Evolutionary conservation across 1,140 invertebrate species (phyloP).

Genomic region (Radopholus similis): DNA sequence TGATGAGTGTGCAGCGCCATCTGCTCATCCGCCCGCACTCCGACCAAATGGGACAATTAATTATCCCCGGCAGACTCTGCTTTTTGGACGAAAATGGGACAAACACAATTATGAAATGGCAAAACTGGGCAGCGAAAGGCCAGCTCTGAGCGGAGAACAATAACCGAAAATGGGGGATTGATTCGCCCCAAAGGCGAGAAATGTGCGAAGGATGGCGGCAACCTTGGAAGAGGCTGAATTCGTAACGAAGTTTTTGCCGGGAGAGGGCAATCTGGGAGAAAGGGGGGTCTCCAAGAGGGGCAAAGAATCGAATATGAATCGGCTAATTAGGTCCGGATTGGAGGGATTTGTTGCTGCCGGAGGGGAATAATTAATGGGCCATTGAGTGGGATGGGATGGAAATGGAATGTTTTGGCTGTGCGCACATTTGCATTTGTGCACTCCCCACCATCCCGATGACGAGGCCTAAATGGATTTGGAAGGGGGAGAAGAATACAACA

Average conservation of each 20-base stretch:
- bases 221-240: neutral
- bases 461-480: neutral
- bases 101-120: too few species aligned
- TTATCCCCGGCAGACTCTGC: neutral
- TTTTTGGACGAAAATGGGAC: neutral
- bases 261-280: neutral
- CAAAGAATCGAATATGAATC: neutral
- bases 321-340: neutral
- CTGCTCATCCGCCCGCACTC: neutral
- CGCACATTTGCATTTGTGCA: slow-evolving; percentile 1
- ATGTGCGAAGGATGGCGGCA: slow-evolving; percentile 3
- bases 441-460: too few species aligned
- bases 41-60: neutral
- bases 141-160: neutral
- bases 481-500: too few species aligned
- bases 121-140: neutral
- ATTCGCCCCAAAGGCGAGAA: slow-evolving; percentile 5
- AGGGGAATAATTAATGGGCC: slow-evolving; percentile 6
- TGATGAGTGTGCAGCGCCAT: neutral
- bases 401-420: neutral
- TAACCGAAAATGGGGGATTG: neutral
- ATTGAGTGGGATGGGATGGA: neutral
- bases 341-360: neutral
- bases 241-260: slow-evolving; percentile 6
- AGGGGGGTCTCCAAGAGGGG: neutral